Evolutionary conservation across 2,888 invertebrate genomes (phyloP), one percentile per base, ranked within the genome.

Genomic region (Aphidoletes aphidimyza): DNA sequence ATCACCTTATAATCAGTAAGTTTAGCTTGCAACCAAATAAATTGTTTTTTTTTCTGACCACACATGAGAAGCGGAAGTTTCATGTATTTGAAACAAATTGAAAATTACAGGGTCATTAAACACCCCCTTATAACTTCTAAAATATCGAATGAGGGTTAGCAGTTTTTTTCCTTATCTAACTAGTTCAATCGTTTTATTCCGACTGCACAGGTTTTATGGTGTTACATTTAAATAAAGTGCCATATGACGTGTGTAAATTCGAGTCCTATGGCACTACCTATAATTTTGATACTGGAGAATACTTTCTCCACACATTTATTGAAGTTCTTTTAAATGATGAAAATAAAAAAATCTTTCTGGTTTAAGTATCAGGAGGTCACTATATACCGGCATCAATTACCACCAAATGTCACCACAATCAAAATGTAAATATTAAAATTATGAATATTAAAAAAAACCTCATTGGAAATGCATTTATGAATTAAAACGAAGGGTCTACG

Each of bases 391-490:
- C 42, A 42, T 42, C 42, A 42, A 54, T 69, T 30, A 30, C 69
- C 34, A 26, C 69, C 69, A 69, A 69, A 69, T 69, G 69, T 69
- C 69, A 69, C 69, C 69, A 30, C 69, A 69, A 69, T 69, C 69
- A 69, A 69, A 30, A 9, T 1, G 22, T 17, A 19, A 47, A 19
- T 17, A 47, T 3, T 17, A 54, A 69, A 34, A 34, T 30, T 30
- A 11, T 11, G 11, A 5, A 69, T 26, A 54, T 54, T 54, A 22
- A 69, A 34, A 69, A 34, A 69, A 69, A 17, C 17, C n/a, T 26
- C 30, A 26, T 30, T 69, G 69, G 2, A 69, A 69, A 69, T 30
- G 30, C 69, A 30, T 69, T n/a, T n/a, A 30, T 69, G 69, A n/a
- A n/a, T 22, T 54, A 54, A 54, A 26, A 30, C 69, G n/a, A 69